Conservation (phyloP, 2,113 vertebrate species). For the Porphyrio hochstetteri region DNA sequence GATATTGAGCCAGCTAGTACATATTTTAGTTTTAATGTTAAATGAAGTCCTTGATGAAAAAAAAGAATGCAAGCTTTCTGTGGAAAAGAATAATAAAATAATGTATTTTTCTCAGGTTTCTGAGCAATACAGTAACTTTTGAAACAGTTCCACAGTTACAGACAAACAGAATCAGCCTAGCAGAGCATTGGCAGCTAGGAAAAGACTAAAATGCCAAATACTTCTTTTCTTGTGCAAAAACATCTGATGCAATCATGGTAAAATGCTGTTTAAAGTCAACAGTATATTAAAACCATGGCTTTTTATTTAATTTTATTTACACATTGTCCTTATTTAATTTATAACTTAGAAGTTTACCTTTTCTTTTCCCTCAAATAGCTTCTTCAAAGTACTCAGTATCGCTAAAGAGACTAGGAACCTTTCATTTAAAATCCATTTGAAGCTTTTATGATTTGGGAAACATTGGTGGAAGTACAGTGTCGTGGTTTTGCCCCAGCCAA, state of each 20-base stretch:
- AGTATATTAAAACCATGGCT: accelerated
- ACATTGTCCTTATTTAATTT: neutral
- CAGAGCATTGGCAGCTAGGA: neutral
- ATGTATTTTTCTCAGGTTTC: neutral
- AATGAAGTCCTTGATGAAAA: neutral
- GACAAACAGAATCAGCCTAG: neutral
- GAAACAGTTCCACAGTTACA: neutral
- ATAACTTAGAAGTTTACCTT: neutral
- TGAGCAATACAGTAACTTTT: neutral
- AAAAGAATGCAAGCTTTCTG: neutral
- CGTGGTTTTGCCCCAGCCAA: no score
- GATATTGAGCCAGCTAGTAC: neutral
- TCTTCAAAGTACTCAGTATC: neutral
- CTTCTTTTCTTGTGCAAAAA: neutral
- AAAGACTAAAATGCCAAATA: neutral
- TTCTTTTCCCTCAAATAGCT: neutral
- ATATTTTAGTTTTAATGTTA: neutral
- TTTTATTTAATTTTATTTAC: neutral
- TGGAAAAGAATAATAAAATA: neutral
- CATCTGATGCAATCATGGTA: neutral
- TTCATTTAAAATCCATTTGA: neutral
- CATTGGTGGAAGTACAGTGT: neutral
- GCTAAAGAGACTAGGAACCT: neutral
- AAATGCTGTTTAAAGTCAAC: neutral
- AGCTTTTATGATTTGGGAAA: neutral